Evolutionary conservation across 1,140 invertebrate species (phyloP).

Genomic region (Psix sp.): DNA sequence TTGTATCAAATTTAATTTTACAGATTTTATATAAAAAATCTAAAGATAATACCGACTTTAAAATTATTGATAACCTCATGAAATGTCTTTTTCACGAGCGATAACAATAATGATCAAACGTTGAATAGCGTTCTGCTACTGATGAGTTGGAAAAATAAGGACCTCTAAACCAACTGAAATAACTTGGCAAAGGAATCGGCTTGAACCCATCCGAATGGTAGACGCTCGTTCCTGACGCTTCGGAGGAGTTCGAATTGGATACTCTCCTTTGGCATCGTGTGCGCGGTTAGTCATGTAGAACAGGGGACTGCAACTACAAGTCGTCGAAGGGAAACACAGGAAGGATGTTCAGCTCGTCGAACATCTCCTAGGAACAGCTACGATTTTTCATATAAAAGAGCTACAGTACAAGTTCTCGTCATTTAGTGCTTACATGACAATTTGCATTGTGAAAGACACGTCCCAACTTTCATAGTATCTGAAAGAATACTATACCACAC

Average conservation of each 20-base stretch:
- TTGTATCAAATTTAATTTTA: too few relatives aligned
- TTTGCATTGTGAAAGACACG: conserved; percentile 15
- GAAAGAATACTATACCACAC: neutral
- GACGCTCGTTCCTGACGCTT: conserved; percentile 12
- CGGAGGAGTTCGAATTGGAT: conserved; percentile 29
- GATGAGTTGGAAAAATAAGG: conserved; percentile 42
- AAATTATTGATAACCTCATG: neutral
- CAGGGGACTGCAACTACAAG: conserved; percentile 9
- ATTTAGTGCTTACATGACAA: conserved; percentile 35
- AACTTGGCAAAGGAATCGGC: conserved; percentile 24
- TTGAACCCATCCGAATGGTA: conserved; percentile 26
- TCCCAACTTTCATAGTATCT: conserved; percentile 3
- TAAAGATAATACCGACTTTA: too few relatives aligned
- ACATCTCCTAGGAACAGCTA: conserved; percentile 6
- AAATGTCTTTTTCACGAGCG: neutral
- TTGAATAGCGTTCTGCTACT: conserved; percentile 12
- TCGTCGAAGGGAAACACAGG: conserved; percentile 9
- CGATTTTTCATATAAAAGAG: conserved; percentile 22
- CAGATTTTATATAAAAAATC: too few relatives aligned
- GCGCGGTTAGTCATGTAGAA: conserved; percentile 25
- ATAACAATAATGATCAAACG: conserved; percentile 27
- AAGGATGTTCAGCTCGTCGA: conserved; percentile 35
- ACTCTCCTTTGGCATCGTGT: conserved; percentile 20
- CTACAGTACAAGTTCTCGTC: conserved; percentile 9
- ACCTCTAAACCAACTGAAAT: conserved; percentile 28